Evolutionary conservation across 92 coral and sea anemone genomes (phyloP).

Genomic region (Parazoanthus swiftii): DNA sequence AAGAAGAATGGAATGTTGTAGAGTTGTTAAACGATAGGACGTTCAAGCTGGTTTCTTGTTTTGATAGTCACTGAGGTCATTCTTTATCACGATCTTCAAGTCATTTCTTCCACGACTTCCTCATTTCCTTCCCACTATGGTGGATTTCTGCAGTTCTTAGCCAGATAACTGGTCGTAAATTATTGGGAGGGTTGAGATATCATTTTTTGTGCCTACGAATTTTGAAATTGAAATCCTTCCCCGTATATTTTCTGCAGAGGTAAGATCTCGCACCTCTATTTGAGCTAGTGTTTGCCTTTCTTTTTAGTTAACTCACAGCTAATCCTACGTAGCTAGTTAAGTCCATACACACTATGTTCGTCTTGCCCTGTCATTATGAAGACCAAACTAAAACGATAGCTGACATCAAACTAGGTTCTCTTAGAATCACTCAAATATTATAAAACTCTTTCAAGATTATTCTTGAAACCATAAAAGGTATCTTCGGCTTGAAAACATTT

Average conservation of each 20-base stretch:
- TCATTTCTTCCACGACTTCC: neutral
- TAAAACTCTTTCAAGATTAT: neutral
- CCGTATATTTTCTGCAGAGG: too few relatives aligned
- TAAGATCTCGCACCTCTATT: too few relatives aligned
- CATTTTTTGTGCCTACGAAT: too few relatives aligned
- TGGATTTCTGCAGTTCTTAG: slow-evolving; percentile 19
- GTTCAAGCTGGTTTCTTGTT: slow-evolving; percentile 13
- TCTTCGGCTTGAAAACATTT: neutral
- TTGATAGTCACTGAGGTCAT: slow-evolving; percentile 32
- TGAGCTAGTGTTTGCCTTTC: too few relatives aligned
- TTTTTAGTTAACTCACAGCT: too few relatives aligned
- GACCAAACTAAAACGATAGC: neutral
- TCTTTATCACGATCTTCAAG: neutral
- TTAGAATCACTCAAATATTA: too few relatives aligned
- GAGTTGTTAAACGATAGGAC: neutral
- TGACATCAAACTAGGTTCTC: neutral
- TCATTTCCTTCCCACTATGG: neutral
- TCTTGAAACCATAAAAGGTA: neutral
- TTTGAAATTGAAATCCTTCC: too few relatives aligned
- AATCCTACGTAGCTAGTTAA: neutral
- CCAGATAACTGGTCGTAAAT: neutral
- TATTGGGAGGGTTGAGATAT: too few relatives aligned
- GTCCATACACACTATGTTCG: neutral
- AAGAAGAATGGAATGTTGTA: slow-evolving; percentile 69
- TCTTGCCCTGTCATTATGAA: neutral